phyloP scores from a whole-genome alignment of 2,888 invertebrate species.

The Conus canariensis region DNA sequence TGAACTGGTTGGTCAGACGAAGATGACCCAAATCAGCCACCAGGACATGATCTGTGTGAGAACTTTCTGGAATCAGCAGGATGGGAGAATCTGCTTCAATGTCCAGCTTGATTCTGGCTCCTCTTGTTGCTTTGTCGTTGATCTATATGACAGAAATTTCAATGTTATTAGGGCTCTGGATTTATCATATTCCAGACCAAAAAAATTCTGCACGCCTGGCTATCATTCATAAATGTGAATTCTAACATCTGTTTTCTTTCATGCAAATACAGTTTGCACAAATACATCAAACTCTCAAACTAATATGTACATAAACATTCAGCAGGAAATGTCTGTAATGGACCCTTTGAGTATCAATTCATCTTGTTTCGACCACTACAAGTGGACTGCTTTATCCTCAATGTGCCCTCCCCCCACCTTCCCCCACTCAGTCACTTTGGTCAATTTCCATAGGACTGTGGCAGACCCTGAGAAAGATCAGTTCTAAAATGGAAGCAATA shows the following conservation, averaged over 20 bases:
- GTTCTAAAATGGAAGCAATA: no score
- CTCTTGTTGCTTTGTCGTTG: slow-evolving; percentile 71
- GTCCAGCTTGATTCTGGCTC: slow-evolving; percentile 82
- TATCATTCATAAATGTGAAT: not conserved
- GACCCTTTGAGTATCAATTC: no score
- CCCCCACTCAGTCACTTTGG: no score
- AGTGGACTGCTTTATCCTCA: no score
- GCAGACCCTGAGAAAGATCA: no score
- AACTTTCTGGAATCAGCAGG: slow-evolving; percentile 91
- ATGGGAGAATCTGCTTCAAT: slow-evolving; percentile 89
- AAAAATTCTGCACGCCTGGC: not conserved
- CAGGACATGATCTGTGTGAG: slow-evolving; percentile 87
- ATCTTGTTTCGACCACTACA: no score
- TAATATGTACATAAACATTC: no score
- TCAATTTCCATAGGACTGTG: no score
- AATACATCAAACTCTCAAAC: not conserved
- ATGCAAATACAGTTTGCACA: not conserved
- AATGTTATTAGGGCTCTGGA: not conserved
- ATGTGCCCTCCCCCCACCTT: no score
- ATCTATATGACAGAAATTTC: slow-evolving; percentile 61
- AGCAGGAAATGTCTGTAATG: no score
- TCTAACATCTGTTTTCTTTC: not conserved
- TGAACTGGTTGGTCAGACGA: slow-evolving; percentile 88
- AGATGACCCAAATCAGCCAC: slow-evolving; percentile 90
- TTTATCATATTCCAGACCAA: not conserved